Base-by-base conservation (phyloP, 2,888 invertebrate genomes). In the Lepetodrilus schrolli region DNA sequence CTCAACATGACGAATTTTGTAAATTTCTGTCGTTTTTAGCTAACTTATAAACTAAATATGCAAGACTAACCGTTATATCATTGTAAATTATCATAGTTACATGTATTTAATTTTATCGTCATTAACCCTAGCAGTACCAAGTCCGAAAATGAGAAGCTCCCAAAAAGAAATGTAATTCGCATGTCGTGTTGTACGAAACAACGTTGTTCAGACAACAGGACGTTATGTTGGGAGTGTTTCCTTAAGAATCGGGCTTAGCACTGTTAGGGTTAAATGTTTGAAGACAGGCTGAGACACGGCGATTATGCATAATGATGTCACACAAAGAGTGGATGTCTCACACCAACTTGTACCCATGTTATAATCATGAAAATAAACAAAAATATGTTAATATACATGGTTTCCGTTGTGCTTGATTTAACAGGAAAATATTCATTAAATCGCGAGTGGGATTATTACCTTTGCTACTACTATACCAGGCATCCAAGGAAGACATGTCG, bases 21-120 rank as follows among this genome's bases (percentile, higher is more conserved):
- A 68, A 68, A 68, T 68, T 68, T 68, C 38, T 68, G 68, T 68
- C 43, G 47, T 47, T 47, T 58, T 38, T 68, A 68, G 68, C 68
- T 68, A 68, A 68, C 68, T 68, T 68, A 68, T 68, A 47, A 68
- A 20, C 20, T 37, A 26, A 38, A 43, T 47, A 68, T 68, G 68
- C 68, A 47, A 36, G 23, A 68, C 68, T 68, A 68, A 68, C 68
- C 47, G 26, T 47, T 43, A 65, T 30, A 68, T 68, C 68, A 47
- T 23, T 68, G 68, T 68, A 68, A 68, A 68, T 68, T 21, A 66
- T 66, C 38, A 68, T 68, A 68, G 43, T 43, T 68, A 68, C 34
- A 68, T 68, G 68, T 68, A 68, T 68, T 68, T 68, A 47, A 68
- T 26, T 68, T 68, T 68, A 68, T 68, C 47, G 43, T 23, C 47